These are phyloP conservation scores for Lynx canadensis DNA, from an alignment of 2,113 vertebrate species.

Conservation along the genomic window DNA sequence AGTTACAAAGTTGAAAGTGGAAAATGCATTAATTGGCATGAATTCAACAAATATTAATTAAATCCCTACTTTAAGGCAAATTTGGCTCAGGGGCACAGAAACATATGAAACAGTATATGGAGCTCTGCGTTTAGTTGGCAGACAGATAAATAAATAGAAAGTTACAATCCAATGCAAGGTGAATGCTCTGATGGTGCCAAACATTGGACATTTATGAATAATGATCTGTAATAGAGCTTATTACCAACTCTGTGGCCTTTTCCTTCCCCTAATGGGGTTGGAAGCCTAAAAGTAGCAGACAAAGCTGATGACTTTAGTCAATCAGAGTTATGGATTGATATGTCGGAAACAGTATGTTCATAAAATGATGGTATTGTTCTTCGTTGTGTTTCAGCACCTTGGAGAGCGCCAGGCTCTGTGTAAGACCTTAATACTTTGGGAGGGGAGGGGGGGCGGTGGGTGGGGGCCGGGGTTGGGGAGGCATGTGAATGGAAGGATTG, in stretches of 20 bases:
- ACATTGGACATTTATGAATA: not conserved
- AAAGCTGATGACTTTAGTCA: not conserved
- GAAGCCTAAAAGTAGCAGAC: not conserved
- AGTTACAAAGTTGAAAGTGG: not conserved
- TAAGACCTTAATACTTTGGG: not conserved
- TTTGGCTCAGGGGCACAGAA: not conserved
- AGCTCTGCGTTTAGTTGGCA: not conserved
- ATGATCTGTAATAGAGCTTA: not conserved
- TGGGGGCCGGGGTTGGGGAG: not conserved
- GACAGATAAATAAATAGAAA: not conserved
- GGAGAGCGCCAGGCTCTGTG: not conserved
- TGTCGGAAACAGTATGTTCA: not conserved
- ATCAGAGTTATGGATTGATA: not conserved
- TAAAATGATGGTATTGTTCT: not conserved
- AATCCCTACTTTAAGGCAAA: not conserved
- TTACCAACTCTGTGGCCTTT: not conserved
- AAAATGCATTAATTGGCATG: not conserved
- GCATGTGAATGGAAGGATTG: not conserved
- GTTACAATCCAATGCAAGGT: not conserved
- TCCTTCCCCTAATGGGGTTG: not conserved
- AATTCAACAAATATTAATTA: not conserved
- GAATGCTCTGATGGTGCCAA: not conserved
- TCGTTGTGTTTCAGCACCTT: conserved; percentile 10
- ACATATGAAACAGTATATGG: not conserved
- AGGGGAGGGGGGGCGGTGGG: no score